phyloP scores from a whole-genome alignment of 2,888 invertebrate genomes.

The Drosophila acutilabella region DNA sequence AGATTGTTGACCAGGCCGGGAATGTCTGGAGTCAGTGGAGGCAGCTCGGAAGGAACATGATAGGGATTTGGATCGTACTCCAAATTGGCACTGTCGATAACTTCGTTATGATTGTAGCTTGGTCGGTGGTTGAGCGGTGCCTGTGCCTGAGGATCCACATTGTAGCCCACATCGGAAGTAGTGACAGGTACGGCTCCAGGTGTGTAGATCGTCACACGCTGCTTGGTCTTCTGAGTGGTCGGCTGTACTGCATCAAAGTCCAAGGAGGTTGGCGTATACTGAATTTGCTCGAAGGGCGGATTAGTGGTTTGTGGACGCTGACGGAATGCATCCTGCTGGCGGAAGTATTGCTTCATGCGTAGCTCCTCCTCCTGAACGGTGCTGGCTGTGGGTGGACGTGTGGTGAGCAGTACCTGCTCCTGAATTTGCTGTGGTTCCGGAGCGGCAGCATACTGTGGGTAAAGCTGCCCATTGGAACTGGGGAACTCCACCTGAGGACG shows the following conservation, averaged over 20 bases:
- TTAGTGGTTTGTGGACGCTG: constrained; percentile 80
- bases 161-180: constrained; percentile 74
- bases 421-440: constrained; percentile 43
- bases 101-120: constrained; percentile 80
- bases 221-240: constrained; percentile 69
- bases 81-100: constrained; percentile 84
- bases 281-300: constrained; percentile 78
- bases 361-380: constrained; percentile 79
- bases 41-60: constrained; percentile 86
- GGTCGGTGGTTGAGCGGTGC: constrained; percentile 79
- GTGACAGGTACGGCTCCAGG: constrained; percentile 75
- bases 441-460: constrained; percentile 68
- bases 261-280: constrained; percentile 80
- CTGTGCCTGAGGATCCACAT: constrained; percentile 59
- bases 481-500: constrained; percentile 81
- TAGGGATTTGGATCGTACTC: constrained; percentile 86
- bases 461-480: constrained; percentile 80
- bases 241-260: constrained; percentile 74
- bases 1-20: constrained; percentile 88
- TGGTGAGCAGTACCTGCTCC: constrained; percentile 73
- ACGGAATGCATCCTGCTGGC: constrained; percentile 84
- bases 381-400: constrained; percentile 70
- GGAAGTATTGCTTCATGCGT: constrained; percentile 85
- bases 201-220: constrained; percentile 81
- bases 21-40: constrained; percentile 87